phyloP scores from a whole-genome alignment of 1,140 invertebrate species.

The Drosophila trapezifrons region DNA sequence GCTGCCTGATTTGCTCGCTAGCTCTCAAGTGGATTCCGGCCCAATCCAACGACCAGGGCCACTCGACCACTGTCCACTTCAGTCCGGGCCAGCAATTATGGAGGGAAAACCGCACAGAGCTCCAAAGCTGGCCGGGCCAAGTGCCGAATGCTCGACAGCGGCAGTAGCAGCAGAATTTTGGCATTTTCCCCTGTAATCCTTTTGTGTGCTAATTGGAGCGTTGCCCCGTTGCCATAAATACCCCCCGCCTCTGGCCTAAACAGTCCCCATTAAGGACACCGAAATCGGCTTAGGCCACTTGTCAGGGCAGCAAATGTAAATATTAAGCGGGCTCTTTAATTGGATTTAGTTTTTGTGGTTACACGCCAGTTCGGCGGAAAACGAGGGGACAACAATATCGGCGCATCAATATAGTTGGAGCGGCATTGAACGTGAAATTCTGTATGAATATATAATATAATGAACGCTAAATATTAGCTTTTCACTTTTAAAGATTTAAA shows the following conservation, averaged over 20 bases:
- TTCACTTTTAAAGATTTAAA: too few relatives aligned
- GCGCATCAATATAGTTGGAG: not conserved
- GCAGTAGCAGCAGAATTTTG: conserved; percentile 52
- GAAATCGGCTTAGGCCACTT: conserved; percentile 70
- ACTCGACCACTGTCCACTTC: conserved; percentile 30
- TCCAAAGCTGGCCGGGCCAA: conserved; percentile 41
- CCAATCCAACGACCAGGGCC: conserved; percentile 28
- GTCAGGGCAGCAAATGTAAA: conserved; percentile 59
- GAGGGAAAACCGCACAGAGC: conserved; percentile 54
- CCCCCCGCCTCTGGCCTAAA: conserved; percentile 57
- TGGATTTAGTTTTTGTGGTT: conserved; percentile 55
- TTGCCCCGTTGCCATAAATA: conserved; percentile 64
- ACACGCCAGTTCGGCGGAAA: not conserved
- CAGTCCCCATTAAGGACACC: conserved; percentile 49
- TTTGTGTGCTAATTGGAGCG: conserved; percentile 80
- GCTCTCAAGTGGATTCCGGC: conserved; percentile 49
- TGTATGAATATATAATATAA: not conserved
- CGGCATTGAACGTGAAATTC: not conserved
- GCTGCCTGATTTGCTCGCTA: conserved; percentile 57
- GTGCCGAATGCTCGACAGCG: conserved; percentile 11
- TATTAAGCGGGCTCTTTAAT: conserved; percentile 65
- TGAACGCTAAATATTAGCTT: too few relatives aligned
- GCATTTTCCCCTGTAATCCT: conserved; percentile 68
- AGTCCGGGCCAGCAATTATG: conserved; percentile 53
- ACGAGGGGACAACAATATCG: not conserved